Evolutionary conservation across 2,797 vertebrate genomes (phyloP).

Genomic region (Cottoperca gobio): DNA sequence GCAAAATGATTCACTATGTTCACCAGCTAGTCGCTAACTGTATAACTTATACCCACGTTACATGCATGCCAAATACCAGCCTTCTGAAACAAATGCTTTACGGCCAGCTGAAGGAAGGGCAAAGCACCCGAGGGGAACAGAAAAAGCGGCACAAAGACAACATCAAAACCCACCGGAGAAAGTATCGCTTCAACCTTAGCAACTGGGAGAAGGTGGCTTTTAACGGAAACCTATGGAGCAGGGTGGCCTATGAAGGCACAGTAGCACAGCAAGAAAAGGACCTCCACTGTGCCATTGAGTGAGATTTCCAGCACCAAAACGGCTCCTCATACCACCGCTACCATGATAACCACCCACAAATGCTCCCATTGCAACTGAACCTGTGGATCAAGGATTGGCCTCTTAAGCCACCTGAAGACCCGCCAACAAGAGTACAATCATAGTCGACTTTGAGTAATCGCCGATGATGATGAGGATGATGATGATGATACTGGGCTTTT

Average conservation of each 20-base stretch:
- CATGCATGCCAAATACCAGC: too few relatives aligned
- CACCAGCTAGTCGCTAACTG: background rate
- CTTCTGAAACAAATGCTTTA: too few relatives aligned
- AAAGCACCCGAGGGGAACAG: background rate
- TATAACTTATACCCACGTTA: too few relatives aligned
- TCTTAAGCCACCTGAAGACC: background rate
- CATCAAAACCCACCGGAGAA: background rate
- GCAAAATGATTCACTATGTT: background rate
- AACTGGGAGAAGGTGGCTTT: background rate
- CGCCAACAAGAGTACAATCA: background rate
- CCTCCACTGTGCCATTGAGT: background rate
- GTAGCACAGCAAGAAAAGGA: background rate
- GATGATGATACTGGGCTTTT: background rate
- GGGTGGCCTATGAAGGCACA: background rate
- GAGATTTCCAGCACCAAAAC: background rate
- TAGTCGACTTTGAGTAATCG: background rate
- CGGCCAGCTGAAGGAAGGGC: too few relatives aligned
- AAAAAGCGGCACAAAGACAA: background rate
- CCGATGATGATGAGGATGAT: background rate
- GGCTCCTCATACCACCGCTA: background rate
- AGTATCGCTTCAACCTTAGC: background rate
- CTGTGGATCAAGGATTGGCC: background rate
- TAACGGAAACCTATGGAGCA: background rate
- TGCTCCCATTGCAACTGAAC: background rate
- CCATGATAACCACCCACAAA: background rate